Evolutionary conservation across 1,140 invertebrate species (phyloP).

Genomic region (Aleiodes sp.): DNA sequence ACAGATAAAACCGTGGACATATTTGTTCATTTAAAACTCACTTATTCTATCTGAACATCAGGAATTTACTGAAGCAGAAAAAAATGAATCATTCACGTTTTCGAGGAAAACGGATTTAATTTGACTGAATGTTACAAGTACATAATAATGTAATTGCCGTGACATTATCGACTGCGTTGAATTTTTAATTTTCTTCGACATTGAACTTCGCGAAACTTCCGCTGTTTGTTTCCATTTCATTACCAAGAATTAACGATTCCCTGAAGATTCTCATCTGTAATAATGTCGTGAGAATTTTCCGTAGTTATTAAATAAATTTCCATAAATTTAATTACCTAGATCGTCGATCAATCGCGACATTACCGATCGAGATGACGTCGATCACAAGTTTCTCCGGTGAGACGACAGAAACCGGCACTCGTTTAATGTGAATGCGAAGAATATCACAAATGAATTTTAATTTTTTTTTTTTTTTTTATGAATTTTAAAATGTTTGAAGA

Average conservation of each 20-base stretch:
- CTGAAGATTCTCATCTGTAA: background rate
- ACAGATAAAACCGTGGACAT: no score
- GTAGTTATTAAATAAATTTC: background rate
- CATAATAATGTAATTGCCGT: background rate
- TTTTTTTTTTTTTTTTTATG: background rate
- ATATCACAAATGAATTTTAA: background rate
- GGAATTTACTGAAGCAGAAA: no score
- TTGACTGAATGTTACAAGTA: no score
- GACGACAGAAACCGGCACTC: constrained; percentile 24
- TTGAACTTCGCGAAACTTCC: background rate
- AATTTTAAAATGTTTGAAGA: background rate
- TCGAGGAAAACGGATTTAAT: no score
- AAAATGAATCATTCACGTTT: no score
- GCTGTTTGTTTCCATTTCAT: background rate
- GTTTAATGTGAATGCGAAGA: background rate
- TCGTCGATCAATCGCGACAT: background rate
- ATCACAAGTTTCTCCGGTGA: constrained; percentile 15
- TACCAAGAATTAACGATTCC: background rate
- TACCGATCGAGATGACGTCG: constrained; percentile 3
- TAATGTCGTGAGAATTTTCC: background rate
- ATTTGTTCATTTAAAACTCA: no score
- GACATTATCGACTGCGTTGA: background rate
- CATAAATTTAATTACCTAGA: background rate
- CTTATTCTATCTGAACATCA: no score
- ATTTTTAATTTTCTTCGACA: background rate